A percentile compares a stretch with the other conserved stretches of the same genome.
These are phyloP conservation scores for Megalops atlanticus DNA, from an alignment of 2,113 vertebrate genomes.

Conservation along the genomic window DNA sequence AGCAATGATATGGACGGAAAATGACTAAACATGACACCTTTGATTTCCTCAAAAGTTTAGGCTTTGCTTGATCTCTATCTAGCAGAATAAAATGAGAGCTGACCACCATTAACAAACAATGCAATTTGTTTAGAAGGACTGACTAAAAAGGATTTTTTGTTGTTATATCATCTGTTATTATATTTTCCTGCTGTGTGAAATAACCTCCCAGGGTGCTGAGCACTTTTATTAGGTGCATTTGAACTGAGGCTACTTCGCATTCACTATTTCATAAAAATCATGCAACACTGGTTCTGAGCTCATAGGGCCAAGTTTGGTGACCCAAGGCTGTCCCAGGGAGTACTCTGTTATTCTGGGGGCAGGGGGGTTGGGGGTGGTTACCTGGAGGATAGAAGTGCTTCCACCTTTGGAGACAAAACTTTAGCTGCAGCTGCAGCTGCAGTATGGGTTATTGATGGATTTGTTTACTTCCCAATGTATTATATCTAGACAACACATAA, in stretches of 20 bases:
- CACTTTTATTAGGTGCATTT: not conserved
- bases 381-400: not conserved
- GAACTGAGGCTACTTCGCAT: not conserved
- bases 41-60: not conserved
- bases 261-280: not conserved
- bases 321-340: not conserved
- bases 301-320: not conserved
- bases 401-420: not conserved
- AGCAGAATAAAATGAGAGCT: not conserved
- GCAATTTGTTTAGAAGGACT: too few species aligned
- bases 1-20: too few species aligned
- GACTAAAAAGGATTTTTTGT: too few species aligned
- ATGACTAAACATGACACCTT: too few species aligned
- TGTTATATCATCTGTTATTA: not conserved
- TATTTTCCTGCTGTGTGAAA: not conserved
- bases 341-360: not conserved
- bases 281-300: not conserved
- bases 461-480: not conserved
- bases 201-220: not conserved
- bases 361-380: not conserved
- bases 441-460: not conserved
- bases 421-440: not conserved
- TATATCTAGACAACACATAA: too few species aligned
- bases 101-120: not conserved
- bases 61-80: not conserved